Conservation (phyloP, 2,888 invertebrate species). For the Agelastica alni region DNA sequence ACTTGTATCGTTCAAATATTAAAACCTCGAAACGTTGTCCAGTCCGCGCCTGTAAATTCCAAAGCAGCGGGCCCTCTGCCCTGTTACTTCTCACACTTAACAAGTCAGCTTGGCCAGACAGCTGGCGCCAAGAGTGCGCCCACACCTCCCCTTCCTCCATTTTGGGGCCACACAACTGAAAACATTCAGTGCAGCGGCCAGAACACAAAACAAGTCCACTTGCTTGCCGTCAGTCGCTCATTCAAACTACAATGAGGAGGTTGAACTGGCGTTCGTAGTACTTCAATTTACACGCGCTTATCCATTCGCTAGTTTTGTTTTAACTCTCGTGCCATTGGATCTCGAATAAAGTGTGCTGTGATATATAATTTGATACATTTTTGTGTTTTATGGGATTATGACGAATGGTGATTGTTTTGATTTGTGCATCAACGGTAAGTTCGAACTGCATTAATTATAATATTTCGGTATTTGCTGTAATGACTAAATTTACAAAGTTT, state of each 20-base stretch:
- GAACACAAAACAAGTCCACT: conserved; percentile 9
- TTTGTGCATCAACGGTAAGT: conserved; percentile 29
- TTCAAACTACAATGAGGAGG: neutral
- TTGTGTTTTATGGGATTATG: conserved; percentile 32
- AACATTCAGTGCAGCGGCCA: conserved; percentile 46
- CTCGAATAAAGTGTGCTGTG: conserved; percentile 18
- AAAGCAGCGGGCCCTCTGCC: conserved; percentile 57
- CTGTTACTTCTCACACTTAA: conserved; percentile 60
- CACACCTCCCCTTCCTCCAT: conserved; percentile 57
- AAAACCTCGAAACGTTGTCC: neutral
- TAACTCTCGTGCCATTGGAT: conserved; percentile 4
- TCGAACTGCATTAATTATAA: too few species aligned
- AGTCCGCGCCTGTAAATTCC: conserved; percentile 41
- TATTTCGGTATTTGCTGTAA: too few species aligned
- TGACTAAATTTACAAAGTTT: too few species aligned
- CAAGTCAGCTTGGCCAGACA: conserved; percentile 52
- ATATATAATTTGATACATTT: conserved; percentile 21
- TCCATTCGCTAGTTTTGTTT: neutral
- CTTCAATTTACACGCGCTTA: conserved; percentile 6
- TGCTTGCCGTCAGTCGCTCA: conserved; percentile 5
- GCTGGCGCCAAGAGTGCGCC: conserved; percentile 59
- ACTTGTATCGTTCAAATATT: neutral
- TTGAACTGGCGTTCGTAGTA: neutral
- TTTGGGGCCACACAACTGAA: conserved; percentile 42
- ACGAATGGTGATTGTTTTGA: conserved; percentile 32